A percentile compares a stretch with the other conserved stretches of the same genome.
These are phyloP conservation scores for Gymnothorax javanicus DNA, from an alignment of 2,797 vertebrate species.

Conservation along the genomic window DNA sequence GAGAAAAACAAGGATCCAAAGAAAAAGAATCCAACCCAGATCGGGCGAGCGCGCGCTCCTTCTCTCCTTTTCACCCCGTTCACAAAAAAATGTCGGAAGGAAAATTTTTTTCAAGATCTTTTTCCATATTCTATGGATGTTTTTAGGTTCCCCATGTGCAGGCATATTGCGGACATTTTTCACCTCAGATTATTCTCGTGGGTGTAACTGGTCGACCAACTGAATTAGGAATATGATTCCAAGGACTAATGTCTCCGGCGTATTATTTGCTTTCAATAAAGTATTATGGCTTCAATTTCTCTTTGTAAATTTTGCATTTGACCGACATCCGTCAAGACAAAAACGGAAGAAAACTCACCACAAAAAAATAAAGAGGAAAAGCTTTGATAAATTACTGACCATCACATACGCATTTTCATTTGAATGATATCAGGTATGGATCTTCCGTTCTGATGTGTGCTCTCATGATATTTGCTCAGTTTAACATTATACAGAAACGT, in stretches of 20 bases:
- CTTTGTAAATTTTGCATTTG: constrained; percentile 68
- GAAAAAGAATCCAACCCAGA: constrained; percentile 69
- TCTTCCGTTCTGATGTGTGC: constrained; percentile 18
- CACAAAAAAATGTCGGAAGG: constrained; percentile 8
- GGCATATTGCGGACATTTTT: constrained; percentile 37
- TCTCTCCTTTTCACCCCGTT: constrained; percentile 57
- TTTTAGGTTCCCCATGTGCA: constrained; percentile 39
- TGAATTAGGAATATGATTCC: constrained; percentile 63
- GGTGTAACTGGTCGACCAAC: constrained; percentile 60
- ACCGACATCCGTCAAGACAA: constrained; percentile 68
- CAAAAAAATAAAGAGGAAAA: constrained; percentile 89
- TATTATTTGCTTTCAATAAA: constrained; percentile 55
- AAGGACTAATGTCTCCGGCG: constrained; percentile 62
- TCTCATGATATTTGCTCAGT: too few relatives aligned
- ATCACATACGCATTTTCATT: constrained; percentile 90
- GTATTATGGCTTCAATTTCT: constrained; percentile 54
- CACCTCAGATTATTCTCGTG: constrained; percentile 35
- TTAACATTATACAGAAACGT: background rate
- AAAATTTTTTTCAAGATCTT: constrained; percentile 15
- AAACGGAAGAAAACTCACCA: constrained; percentile 72
- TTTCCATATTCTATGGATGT: constrained; percentile 51
- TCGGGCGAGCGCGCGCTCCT: constrained; percentile 65
- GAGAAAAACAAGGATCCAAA: constrained; percentile 76
- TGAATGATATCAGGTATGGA: constrained; percentile 90
- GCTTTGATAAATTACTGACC: constrained; percentile 87